Evolutionary conservation across 2,797 vertebrate genomes (phyloP).

Genomic region (Aeoliscus strigatus): DNA sequence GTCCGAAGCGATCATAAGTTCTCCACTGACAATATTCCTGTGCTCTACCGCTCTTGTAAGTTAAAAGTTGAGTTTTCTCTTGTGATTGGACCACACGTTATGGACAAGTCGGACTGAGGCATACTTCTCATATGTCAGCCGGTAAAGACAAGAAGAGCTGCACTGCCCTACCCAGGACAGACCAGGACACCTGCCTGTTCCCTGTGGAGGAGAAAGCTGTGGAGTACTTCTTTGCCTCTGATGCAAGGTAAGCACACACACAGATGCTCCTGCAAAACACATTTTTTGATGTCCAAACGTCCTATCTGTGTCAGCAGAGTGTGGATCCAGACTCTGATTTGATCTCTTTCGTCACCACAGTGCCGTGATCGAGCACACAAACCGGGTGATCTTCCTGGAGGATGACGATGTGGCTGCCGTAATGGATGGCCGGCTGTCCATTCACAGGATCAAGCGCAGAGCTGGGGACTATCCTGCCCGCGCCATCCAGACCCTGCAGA

Average conservation of each 20-base stretch:
- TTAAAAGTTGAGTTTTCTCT: conserved; percentile 16
- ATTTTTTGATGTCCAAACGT: too few species aligned
- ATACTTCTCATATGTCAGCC: conserved; percentile 49
- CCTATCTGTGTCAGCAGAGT: too few species aligned
- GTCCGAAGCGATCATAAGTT: conserved; percentile 88
- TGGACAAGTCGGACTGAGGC: too few species aligned
- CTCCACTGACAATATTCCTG: conserved; percentile 84
- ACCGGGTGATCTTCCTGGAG: conserved; percentile 92
- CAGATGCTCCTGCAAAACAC: too few species aligned
- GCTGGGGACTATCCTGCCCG: conserved; percentile 85
- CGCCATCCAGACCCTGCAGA: conserved; percentile 91
- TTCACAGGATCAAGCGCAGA: conserved; percentile 84
- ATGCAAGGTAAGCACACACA: conserved; percentile 94
- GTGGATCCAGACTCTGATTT: conserved; percentile 11
- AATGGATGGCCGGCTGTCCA: conserved; percentile 83
- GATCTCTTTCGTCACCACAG: conserved; percentile 69
- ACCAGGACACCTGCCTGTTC: conserved; percentile 71
- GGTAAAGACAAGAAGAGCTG: conserved; percentile 92
- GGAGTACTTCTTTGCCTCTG: conserved; percentile 96
- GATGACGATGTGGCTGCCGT: conserved; percentile 90
- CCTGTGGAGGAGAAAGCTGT: conserved; percentile 79
- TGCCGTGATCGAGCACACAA: conserved; percentile 95
- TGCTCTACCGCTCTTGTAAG: conserved; percentile 89
- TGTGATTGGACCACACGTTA: too few species aligned
- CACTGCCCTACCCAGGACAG: conserved; percentile 78